phyloP scores from a whole-genome alignment of 1,140 invertebrate species.

The Pachypsylla venusta region DNA sequence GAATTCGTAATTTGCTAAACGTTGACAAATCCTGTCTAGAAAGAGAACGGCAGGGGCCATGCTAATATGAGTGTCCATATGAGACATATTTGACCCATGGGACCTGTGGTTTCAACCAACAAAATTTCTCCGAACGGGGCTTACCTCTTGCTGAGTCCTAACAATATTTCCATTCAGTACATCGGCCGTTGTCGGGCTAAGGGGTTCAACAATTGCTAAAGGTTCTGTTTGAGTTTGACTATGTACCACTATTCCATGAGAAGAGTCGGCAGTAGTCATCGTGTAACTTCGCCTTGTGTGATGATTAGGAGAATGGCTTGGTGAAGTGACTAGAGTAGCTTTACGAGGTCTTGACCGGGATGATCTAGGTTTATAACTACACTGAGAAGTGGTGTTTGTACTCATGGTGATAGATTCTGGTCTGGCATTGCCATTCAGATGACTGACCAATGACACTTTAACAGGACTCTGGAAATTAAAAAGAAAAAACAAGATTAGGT shows the following conservation, averaged over 20 bases:
- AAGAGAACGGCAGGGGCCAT: too few species aligned
- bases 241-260: neutral
- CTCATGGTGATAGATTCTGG: slow-evolving; percentile 38
- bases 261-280: neutral
- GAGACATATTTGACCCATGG: too few species aligned
- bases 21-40: too few species aligned
- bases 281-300: neutral
- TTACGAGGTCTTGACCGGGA: slow-evolving; percentile 7
- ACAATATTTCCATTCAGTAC: neutral
- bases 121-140: too few species aligned
- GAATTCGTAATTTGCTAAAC: too few species aligned
- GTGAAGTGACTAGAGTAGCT: slow-evolving; percentile 15
- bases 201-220: neutral
- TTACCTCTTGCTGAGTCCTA: neutral
- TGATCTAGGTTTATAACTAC: neutral
- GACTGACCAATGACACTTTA: slow-evolving; percentile 42
- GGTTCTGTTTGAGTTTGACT: neutral
- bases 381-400: slow-evolving; percentile 24
- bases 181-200: neutral
- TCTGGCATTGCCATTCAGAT: slow-evolving; percentile 39
- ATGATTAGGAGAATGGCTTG: slow-evolving; percentile 9
- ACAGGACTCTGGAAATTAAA: slow-evolving; percentile 32
- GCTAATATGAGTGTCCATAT: too few species aligned
- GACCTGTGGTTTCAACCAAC: too few species aligned
- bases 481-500: too few species aligned